These are phyloP conservation scores for Hemithea aestivaria DNA, from an alignment of 2,888 invertebrate species.

Conservation along the genomic window DNA sequence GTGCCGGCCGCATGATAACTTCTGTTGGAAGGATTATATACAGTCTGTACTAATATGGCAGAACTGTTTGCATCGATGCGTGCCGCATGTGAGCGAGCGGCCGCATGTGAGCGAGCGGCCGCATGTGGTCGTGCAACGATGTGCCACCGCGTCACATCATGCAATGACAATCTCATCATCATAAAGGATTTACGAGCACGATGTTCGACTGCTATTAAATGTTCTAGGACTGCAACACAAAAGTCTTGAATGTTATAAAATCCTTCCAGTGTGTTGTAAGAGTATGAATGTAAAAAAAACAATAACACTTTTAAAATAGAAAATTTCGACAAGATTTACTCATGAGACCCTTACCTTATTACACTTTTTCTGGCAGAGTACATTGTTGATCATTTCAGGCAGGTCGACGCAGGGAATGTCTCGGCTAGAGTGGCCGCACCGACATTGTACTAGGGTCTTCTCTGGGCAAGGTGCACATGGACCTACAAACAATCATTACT, in stretches of 20 bases:
- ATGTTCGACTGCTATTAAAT: too few relatives aligned
- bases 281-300: too few relatives aligned
- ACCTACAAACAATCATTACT: too few relatives aligned
- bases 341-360: slow-evolving; percentile 80
- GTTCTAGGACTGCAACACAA: too few relatives aligned
- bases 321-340: not conserved
- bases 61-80: slow-evolving; percentile 91
- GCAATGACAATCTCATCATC: too few relatives aligned
- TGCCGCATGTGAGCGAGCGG: slow-evolving; percentile 90
- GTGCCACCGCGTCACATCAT: slow-evolving; percentile 92
- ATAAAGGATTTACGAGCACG: too few relatives aligned
- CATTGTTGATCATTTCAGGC: slow-evolving; percentile 84
- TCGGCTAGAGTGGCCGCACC: slow-evolving; percentile 91
- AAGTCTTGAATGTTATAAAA: too few relatives aligned
- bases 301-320: too few relatives aligned
- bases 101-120: slow-evolving; percentile 90
- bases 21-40: too few relatives aligned
- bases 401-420: slow-evolving; percentile 88
- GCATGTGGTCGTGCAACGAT: slow-evolving; percentile 91
- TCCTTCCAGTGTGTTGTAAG: too few relatives aligned
- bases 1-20: slow-evolving; percentile 91
- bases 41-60: slow-evolving; percentile 98
- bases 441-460: slow-evolving; percentile 87
- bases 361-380: slow-evolving; percentile 93
- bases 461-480: slow-evolving; percentile 88